Evolutionary conservation across 2,888 invertebrate species (phyloP), one percentile per base, ranked within the genome.

Genomic region (Ditula angustiorana): DNA sequence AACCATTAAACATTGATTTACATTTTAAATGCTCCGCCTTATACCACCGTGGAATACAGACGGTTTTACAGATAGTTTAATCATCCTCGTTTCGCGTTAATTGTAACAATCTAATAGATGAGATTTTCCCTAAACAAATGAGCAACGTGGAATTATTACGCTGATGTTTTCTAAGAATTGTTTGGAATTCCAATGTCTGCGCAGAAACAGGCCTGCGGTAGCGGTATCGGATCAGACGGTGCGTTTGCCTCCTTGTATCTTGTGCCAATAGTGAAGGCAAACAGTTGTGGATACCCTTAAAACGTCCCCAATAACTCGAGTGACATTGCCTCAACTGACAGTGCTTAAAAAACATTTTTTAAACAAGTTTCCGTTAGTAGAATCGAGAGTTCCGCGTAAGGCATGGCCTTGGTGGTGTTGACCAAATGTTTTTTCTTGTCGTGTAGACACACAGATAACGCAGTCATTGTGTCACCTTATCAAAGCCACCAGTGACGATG

Each of bases 371-470:
- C 73, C 67, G 72, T 74, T 73, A 71, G 73, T 72, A 62, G 74
- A 75, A 76, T 79, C 74, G 76, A 79, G 79, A 86, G 85, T 87
- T 88, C 83, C 86, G 86, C 79, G 84, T 87, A 83, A 78, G 66
- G 71, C 75, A 69, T 87, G 88, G 84, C 90, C 90, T 90, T 89
- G 88, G 77, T 77, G 77, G 74, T 84, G 83, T 85, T 87, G 82
- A 80, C 77, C 78, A 81, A 85, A 85, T 80, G 79, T 84, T 83
- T 87, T 86, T 87, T 82, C 75, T 83, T 74, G 67, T 75, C 75
- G 76, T 74, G 74, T 76, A 79, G 74, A 81, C 70, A 74, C 10
- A 41, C 82, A 85, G 87, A 87, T 87, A 87, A 86, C 79, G 79
- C 78, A 50, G 57, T 58, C 57, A 82, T 85, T 85, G 86, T 84